A percentile compares a stretch with the other conserved stretches of the same genome.
Conservation (phyloP, 2,113 vertebrate genomes). For the Neopipo cinnamomea region DNA sequence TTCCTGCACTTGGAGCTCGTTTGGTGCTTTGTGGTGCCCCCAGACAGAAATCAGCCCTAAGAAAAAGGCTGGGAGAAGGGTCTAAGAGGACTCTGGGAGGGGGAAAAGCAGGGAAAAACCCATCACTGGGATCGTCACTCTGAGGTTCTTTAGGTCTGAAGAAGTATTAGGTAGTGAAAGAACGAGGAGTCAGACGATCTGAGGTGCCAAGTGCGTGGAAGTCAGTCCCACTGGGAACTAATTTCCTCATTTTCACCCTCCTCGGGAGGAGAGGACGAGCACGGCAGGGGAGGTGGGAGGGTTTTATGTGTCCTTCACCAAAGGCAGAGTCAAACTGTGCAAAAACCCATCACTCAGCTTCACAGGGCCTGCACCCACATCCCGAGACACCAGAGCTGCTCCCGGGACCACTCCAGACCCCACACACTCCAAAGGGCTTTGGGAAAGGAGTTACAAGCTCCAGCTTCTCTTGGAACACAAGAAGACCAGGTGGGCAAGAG, state of each 20-base stretch:
- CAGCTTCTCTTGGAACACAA: background rate
- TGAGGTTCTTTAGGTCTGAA: no score
- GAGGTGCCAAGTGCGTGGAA: background rate
- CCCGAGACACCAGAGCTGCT: background rate
- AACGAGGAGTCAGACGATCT: background rate
- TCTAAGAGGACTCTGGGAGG: background rate
- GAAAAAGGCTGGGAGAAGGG: background rate
- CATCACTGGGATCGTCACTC: background rate
- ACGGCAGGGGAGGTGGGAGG: rapidly evolving
- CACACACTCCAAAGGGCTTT: background rate
- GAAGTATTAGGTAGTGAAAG: background rate
- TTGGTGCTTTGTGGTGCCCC: background rate
- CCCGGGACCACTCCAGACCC: background rate
- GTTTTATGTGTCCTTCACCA: rapidly evolving
- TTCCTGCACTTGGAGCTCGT: background rate
- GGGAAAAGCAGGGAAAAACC: background rate
- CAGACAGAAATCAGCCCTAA: background rate
- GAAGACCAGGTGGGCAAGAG: background rate
- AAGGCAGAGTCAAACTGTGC: background rate
- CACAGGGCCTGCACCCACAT: rapidly evolving
- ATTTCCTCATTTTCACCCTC: background rate
- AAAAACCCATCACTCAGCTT: background rate
- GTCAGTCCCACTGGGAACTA: background rate
- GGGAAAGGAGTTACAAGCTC: background rate
- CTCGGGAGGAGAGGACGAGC: background rate